These are phyloP conservation scores for Pangasius macronema DNA, from an alignment of 2,797 vertebrate species.

Conservation along the genomic window DNA sequence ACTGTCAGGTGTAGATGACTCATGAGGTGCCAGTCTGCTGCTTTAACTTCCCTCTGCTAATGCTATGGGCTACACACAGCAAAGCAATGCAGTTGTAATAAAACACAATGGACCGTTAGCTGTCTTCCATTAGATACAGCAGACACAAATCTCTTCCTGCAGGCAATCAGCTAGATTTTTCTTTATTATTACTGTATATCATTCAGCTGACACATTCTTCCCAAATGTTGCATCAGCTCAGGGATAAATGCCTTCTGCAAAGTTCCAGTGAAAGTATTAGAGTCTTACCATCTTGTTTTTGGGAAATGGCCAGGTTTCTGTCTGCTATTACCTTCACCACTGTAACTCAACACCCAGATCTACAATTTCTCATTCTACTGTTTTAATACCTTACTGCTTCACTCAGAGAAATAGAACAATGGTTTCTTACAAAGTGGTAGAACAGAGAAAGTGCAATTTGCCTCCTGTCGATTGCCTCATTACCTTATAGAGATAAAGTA, in stretches of 20 bases:
- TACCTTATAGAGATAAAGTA: slow-evolving; percentile 1
- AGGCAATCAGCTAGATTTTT: slow-evolving; percentile 42
- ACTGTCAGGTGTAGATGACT: slow-evolving; percentile 36
- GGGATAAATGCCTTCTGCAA: neutral
- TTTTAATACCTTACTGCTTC: neutral
- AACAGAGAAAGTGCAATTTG: neutral
- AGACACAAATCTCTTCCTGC: slow-evolving; percentile 44
- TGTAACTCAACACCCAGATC: neutral
- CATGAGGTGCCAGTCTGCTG: slow-evolving; percentile 41
- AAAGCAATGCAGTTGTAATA: slow-evolving; percentile 43
- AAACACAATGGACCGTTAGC: slow-evolving; percentile 54
- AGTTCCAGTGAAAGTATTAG: neutral
- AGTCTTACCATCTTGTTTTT: neutral
- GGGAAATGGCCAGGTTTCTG: neutral
- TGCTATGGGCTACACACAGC: slow-evolving; percentile 37
- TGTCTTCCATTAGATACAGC: slow-evolving; percentile 51
- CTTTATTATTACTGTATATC: slow-evolving; percentile 17
- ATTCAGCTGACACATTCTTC: neutral
- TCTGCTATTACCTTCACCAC: neutral
- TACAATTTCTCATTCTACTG: neutral
- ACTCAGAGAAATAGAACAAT: neutral
- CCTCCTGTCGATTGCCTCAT: neutral
- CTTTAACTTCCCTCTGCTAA: slow-evolving; percentile 38
- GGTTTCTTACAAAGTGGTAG: neutral
- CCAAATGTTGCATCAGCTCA: slow-evolving; percentile 10